A percentile compares a stretch with the other conserved stretches of the same genome.
These are phyloP conservation scores for Platycheirus albimanus DNA, from an alignment of 2,888 invertebrate species.

Conservation along the genomic window DNA sequence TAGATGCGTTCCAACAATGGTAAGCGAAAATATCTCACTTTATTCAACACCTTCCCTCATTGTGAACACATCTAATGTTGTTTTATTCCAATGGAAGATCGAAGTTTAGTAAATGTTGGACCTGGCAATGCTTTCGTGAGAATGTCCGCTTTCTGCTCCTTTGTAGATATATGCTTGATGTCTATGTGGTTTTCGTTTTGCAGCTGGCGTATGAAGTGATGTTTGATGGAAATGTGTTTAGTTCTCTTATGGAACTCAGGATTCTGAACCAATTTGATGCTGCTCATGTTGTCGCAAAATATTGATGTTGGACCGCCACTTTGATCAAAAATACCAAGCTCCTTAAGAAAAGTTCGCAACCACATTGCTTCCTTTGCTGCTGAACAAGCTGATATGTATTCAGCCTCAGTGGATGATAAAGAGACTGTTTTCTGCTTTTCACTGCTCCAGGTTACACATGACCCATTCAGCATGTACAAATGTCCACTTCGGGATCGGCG, in stretches of 20 bases:
- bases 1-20: too few relatives aligned
- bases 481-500: conserved; percentile 11
- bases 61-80: too few relatives aligned
- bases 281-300: not conserved
- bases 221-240: conserved; percentile 14
- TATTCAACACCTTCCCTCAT: too few relatives aligned
- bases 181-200: conserved; percentile 11
- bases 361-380: conserved; percentile 8
- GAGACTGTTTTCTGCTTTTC: conserved; percentile 28
- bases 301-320: not conserved
- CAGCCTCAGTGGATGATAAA: conserved; percentile 17
- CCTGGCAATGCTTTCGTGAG: too few relatives aligned
- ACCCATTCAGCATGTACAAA: conserved; percentile 1
- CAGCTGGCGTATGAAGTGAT: conserved; percentile 21
- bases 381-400: not conserved
- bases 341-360: not conserved
- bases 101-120: too few relatives aligned
- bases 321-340: not conserved
- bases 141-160: too few relatives aligned
- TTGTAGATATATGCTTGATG: not conserved
- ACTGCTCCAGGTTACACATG: conserved; percentile 23
- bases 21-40: too few relatives aligned
- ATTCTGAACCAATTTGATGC: conserved; percentile 13
- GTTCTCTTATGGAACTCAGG: conserved; percentile 20
- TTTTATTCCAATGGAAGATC: too few relatives aligned